These are phyloP conservation scores for Gibbula magus DNA, from an alignment of 2,888 invertebrate species.

Conservation along the genomic window DNA sequence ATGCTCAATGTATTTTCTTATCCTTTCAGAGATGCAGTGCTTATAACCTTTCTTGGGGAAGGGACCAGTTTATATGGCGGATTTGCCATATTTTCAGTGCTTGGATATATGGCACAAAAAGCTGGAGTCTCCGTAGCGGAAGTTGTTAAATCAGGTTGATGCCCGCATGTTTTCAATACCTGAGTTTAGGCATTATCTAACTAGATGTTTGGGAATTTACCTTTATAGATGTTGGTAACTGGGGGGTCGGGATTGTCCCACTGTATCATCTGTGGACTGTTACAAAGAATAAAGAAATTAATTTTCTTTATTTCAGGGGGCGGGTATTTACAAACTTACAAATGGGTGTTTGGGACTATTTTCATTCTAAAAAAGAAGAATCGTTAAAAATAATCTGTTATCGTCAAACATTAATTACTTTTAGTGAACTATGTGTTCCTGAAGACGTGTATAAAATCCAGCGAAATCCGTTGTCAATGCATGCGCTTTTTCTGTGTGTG, in stretches of 20 bases:
- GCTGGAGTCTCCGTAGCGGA: slow-evolving; percentile 65
- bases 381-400: too few species aligned
- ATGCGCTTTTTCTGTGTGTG: too few species aligned
- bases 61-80: slow-evolving; percentile 67
- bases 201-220: background rate
- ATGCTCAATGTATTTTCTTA: slow-evolving; percentile 9
- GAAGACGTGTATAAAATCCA: too few species aligned
- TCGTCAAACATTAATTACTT: too few species aligned
- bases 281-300: too few species aligned
- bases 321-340: too few species aligned
- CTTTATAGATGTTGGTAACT: background rate
- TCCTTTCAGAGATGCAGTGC: slow-evolving; percentile 59
- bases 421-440: too few species aligned
- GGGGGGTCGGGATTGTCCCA: background rate
- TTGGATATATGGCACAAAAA: slow-evolving; percentile 79
- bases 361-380: too few species aligned
- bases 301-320: too few species aligned
- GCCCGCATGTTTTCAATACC: background rate
- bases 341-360: too few species aligned
- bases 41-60: slow-evolving; percentile 61
- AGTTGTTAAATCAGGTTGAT: slow-evolving; percentile 69
- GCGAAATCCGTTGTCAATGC: too few species aligned
- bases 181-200: background rate
- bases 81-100: slow-evolving; percentile 66
- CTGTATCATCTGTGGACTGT: too few species aligned